Evolutionary conservation across 2,797 vertebrate species (phyloP).

Genomic region (Malurus leucopterus): DNA sequence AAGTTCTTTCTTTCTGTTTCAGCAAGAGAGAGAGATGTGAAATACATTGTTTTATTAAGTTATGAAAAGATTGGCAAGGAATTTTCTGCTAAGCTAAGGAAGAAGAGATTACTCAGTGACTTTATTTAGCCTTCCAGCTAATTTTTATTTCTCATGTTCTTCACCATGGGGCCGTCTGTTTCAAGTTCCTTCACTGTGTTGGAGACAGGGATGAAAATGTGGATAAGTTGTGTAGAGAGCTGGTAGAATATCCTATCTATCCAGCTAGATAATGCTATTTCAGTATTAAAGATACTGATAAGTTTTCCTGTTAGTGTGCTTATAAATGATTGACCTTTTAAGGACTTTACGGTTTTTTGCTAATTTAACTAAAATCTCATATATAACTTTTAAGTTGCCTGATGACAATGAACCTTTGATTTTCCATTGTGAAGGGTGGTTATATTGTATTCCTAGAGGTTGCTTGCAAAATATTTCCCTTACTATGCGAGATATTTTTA

Average conservation of each 20-base stretch:
- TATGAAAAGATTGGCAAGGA: neutral
- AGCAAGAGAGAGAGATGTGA: neutral
- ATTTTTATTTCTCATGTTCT: conserved; percentile 29
- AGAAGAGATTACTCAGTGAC: neutral
- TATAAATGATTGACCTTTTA: neutral
- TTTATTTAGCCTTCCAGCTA: conserved; percentile 8
- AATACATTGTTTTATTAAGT: neutral
- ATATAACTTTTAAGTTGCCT: neutral
- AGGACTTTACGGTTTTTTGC: neutral
- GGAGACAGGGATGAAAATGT: neutral
- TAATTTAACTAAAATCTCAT: neutral
- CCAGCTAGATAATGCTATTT: neutral
- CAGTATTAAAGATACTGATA: neutral
- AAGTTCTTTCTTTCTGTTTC: neutral
- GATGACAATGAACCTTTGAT: neutral
- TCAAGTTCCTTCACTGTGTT: neutral
- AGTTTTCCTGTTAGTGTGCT: neutral
- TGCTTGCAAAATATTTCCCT: neutral
- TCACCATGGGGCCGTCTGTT: conserved; percentile 7
- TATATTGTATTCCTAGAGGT: neutral
- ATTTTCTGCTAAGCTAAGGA: neutral
- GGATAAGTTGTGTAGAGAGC: neutral
- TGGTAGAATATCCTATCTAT: conserved; percentile 2
- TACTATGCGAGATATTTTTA: neutral
- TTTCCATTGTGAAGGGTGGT: neutral